These are phyloP conservation scores for Mormyrops attenuatus DNA, from an alignment of 2,797 vertebrate species.

Conservation along the genomic window DNA sequence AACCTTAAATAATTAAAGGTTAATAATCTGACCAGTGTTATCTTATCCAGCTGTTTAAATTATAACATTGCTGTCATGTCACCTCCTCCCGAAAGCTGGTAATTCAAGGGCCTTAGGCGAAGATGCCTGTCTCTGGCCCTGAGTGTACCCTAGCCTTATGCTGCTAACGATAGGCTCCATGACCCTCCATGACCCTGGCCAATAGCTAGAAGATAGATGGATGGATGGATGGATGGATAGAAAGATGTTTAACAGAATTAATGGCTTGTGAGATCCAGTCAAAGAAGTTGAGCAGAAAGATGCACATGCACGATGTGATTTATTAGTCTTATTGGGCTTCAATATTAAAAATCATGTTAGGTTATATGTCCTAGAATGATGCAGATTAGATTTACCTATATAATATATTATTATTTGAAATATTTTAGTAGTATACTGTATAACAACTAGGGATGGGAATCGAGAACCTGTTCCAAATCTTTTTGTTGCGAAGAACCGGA, in stretches of 20 bases:
- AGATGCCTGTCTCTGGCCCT: not conserved
- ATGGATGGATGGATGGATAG: not conserved
- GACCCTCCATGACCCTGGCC: no score
- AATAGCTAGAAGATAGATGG: not conserved
- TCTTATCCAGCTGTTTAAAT: not conserved
- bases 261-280: not conserved
- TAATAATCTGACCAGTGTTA: not conserved
- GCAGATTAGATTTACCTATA: not conserved
- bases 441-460: not conserved
- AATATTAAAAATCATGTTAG: not conserved
- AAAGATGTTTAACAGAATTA: not conserved
- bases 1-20: not conserved
- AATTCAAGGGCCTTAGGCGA: not conserved
- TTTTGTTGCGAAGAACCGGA: no score
- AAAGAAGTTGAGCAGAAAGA: not conserved
- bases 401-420: not conserved
- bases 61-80: not conserved
- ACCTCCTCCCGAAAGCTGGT: not conserved
- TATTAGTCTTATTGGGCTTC: not conserved
- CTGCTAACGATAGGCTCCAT: not conserved
- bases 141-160: not conserved
- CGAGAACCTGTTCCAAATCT: no score
- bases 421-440: not conserved
- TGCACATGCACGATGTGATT: not conserved
- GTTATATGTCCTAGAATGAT: not conserved